Evolutionary conservation across 2,797 vertebrate species (phyloP).

Genomic region (Rhinella marina): DNA sequence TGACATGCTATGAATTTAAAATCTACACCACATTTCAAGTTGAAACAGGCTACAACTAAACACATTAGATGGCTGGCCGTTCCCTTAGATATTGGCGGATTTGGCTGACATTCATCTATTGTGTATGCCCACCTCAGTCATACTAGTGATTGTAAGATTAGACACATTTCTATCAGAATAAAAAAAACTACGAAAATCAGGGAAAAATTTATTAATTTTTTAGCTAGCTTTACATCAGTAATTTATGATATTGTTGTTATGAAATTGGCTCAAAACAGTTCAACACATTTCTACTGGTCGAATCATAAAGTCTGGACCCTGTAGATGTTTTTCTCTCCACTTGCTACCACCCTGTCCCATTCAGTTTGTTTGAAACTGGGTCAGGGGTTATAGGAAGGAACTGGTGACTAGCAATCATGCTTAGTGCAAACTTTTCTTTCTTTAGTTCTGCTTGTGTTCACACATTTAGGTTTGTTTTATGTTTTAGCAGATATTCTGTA

Average conservation of each 20-base stretch:
- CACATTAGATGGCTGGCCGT: no score
- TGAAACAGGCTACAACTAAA: no score
- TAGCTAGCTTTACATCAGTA: not conserved
- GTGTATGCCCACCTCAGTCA: no score
- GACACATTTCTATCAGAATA: not conserved
- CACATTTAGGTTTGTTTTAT: not conserved
- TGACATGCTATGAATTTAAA: no score
- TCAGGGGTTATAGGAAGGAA: not conserved
- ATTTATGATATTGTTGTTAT: not conserved
- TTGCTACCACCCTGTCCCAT: not conserved
- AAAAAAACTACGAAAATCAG: not conserved
- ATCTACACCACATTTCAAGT: no score
- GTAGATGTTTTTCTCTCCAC: not conserved
- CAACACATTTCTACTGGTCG: not conserved
- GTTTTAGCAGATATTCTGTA: not conserved
- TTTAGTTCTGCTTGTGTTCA: not conserved
- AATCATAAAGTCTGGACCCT: not conserved
- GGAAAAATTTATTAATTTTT: no score
- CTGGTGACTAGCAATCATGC: not conserved
- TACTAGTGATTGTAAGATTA: no score
- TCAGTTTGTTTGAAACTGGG: not conserved
- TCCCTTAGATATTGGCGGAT: no score
- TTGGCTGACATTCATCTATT: no score
- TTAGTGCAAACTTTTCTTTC: not conserved
- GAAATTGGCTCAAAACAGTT: not conserved